A percentile compares a stretch with the other conserved stretches of the same genome.
phyloP scores from a whole-genome alignment of 2,797 vertebrate species.

The Sternarchorhynchus goeldii region DNA sequence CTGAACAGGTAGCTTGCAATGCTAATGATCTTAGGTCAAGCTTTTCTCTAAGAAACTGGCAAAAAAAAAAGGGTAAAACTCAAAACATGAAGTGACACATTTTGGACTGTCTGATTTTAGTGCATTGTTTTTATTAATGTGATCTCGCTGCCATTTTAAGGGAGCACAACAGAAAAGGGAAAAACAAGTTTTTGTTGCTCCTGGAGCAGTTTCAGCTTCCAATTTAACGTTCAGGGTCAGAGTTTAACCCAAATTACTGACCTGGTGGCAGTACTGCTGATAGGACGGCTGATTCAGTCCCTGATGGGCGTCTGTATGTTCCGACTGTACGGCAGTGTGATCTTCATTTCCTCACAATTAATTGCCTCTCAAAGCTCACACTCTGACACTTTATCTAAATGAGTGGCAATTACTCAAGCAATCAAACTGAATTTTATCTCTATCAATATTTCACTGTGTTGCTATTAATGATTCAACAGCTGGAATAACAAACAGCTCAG shows the following conservation, averaged over 20 bases:
- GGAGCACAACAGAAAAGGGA: not conserved
- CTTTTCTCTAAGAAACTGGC: too few species aligned
- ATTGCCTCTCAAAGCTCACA: constrained; percentile 36
- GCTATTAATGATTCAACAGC: constrained; percentile 49
- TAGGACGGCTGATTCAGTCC: constrained; percentile 3
- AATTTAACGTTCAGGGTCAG: not conserved
- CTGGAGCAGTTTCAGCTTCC: constrained; percentile 1
- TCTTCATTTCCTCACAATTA: constrained; percentile 55
- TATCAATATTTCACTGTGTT: constrained; percentile 53
- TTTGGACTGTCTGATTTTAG: not conserved
- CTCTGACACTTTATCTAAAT: constrained; percentile 66
- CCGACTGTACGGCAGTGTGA: constrained; percentile 38
- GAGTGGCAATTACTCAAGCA: constrained; percentile 69
- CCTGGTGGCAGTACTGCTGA: constrained; percentile 17
- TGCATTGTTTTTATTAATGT: not conserved
- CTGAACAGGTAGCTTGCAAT: too few species aligned
- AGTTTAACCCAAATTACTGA: constrained; percentile 31
- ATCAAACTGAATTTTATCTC: constrained; percentile 69
- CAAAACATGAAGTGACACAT: not conserved
- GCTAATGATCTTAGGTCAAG: too few species aligned
- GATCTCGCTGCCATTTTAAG: not conserved
- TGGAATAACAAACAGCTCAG: constrained; percentile 61
- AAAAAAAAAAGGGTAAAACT: too few species aligned
- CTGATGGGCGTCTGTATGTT: constrained; percentile 45
- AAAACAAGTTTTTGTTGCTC: not conserved